These are phyloP conservation scores for Helostoma temminkii DNA, from an alignment of 2,797 vertebrate genomes.

Conservation along the genomic window DNA sequence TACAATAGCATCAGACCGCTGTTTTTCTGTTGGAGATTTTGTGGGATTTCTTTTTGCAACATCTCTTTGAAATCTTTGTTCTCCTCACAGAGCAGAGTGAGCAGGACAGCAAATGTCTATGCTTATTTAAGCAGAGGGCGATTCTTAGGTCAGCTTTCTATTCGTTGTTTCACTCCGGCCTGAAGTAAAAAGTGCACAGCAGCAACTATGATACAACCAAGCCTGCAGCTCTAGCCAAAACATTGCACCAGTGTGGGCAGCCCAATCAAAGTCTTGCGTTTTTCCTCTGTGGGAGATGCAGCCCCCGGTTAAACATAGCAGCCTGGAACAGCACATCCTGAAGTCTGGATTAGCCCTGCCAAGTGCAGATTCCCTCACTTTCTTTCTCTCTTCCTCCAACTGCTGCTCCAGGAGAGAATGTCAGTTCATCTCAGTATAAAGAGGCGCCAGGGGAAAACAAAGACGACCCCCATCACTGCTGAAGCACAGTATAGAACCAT, in stretches of 20 bases:
- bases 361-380: constrained; percentile 39
- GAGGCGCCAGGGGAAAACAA: constrained; percentile 31
- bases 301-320: constrained; percentile 66
- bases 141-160: constrained; percentile 59
- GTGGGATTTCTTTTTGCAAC: constrained; percentile 12
- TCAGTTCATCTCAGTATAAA: constrained; percentile 66
- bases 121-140: constrained; percentile 51
- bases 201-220: constrained; percentile 52
- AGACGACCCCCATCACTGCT: constrained; percentile 26
- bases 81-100: constrained; percentile 19
- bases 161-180: constrained; percentile 51
- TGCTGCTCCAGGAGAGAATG: constrained; percentile 51
- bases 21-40: constrained; percentile 9
- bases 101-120: constrained; percentile 33
- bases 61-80: constrained; percentile 55
- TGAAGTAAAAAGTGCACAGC: constrained; percentile 42
- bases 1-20: background rate
- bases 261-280: constrained; percentile 64
- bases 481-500: constrained; percentile 9
- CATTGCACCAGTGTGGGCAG: constrained; percentile 65
- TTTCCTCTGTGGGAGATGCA: constrained; percentile 66
- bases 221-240: constrained; percentile 61
- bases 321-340: constrained; percentile 59
- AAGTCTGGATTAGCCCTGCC: constrained; percentile 65
- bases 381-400: constrained; percentile 16